These are phyloP conservation scores for Luscinia luscinia DNA, from an alignment of 2,797 vertebrate genomes.

Conservation along the genomic window DNA sequence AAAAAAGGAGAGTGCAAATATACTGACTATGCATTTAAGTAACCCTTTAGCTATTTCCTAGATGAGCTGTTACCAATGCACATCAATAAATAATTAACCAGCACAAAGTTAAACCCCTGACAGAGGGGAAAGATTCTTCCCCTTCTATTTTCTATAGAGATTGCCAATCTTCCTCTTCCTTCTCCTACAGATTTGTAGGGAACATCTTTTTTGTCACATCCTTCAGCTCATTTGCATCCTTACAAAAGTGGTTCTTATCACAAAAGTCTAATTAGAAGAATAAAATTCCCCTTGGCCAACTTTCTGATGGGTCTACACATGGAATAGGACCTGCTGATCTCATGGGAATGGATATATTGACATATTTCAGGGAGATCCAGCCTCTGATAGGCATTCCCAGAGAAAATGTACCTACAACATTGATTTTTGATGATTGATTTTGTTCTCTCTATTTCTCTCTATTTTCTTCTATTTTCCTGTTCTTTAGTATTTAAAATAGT, in stretches of 20 bases:
- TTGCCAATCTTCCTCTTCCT: neutral
- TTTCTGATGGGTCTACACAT: neutral
- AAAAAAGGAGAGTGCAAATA: neutral
- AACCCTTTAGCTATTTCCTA: neutral
- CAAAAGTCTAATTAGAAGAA: neutral
- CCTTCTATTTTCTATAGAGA: neutral
- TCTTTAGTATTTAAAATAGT: neutral
- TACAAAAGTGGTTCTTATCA: neutral
- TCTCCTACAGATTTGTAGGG: neutral
- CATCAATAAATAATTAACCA: neutral
- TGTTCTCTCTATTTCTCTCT: neutral
- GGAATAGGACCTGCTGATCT: neutral
- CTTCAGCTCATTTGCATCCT: neutral
- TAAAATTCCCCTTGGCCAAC: neutral
- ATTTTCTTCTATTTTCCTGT: neutral
- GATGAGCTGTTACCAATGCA: neutral
- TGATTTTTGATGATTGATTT: neutral
- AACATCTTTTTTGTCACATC: neutral
- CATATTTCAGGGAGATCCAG: neutral
- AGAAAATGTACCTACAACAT: neutral
- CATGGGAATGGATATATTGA: neutral
- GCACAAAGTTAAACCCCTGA: neutral
- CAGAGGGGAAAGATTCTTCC: neutral
- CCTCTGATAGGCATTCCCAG: neutral
- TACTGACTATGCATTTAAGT: neutral